Percentiles rank a stretch among this genome's conserved stretches.
These are phyloP conservation scores for Eristalis intricaria DNA, from an alignment of 2,888 invertebrate genomes.

Conservation along the genomic window DNA sequence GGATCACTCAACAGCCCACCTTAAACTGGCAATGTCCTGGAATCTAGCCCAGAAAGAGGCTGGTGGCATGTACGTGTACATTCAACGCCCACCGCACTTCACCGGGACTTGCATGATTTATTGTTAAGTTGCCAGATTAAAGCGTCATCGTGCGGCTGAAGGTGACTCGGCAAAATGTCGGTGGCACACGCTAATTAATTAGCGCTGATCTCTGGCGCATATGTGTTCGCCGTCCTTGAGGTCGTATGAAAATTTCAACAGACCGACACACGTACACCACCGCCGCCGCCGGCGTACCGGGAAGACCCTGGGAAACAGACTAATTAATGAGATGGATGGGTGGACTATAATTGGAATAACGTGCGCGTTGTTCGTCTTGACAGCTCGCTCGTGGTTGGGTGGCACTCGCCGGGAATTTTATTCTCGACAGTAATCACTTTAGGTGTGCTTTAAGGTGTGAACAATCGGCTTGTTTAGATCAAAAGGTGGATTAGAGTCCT, in stretches of 20 bases:
- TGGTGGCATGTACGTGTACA: neutral
- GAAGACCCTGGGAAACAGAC: constrained; percentile 3
- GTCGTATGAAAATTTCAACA: neutral
- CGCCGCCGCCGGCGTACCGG: neutral
- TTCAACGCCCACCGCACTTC: neutral
- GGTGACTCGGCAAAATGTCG: neutral
- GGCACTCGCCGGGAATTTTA: neutral
- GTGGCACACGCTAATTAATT: constrained; percentile 41
- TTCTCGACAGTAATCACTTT: neutral
- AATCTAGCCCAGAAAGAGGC: neutral
- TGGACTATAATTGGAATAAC: constrained; percentile 20
- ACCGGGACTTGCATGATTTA: neutral
- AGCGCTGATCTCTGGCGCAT: neutral
- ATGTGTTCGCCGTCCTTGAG: neutral
- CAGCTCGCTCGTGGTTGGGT: neutral
- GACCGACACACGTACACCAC: neutral
- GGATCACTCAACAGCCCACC: too few relatives aligned
- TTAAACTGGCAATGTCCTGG: neutral
- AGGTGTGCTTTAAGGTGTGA: neutral
- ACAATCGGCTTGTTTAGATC: neutral
- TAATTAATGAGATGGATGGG: constrained; percentile 39
- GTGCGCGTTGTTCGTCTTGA: neutral
- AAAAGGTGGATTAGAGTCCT: neutral
- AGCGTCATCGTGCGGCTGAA: neutral
- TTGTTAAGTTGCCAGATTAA: constrained; percentile 8